Percentiles rank a stretch among this genome's conserved stretches.
Evolutionary conservation across 2,888 invertebrate genomes (phyloP).

Genomic region (Peribatodes rhomboidaria): DNA sequence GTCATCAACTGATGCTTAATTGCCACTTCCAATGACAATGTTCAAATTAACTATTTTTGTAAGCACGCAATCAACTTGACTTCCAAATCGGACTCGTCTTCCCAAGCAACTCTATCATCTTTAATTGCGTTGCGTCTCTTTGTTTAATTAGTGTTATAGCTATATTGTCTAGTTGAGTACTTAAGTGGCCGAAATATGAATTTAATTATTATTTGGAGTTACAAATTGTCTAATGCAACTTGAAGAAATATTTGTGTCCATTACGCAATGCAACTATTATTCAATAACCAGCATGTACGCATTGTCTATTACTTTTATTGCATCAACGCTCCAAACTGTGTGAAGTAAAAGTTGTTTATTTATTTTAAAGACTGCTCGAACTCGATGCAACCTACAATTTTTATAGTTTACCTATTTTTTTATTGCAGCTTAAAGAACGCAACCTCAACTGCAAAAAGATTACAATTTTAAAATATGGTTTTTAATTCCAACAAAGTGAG

Average conservation of each 20-base stretch:
- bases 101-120: conserved; percentile 19
- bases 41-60: conserved; percentile 61
- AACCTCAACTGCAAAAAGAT: conserved; percentile 31
- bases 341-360: conserved; percentile 30
- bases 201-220: not conserved
- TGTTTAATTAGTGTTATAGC: conserved; percentile 3
- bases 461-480: conserved; percentile 38
- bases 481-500: conserved; percentile 45
- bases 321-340: conserved; percentile 29
- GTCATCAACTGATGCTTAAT: conserved; percentile 50
- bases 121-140: conserved; percentile 25
- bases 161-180: not conserved
- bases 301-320: conserved; percentile 38
- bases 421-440: conserved; percentile 9
- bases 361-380: conserved; percentile 9
- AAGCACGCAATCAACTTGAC: conserved; percentile 42
- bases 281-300: conserved; percentile 31
- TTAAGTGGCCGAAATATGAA: not conserved
- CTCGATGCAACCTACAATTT: conserved; percentile 6
- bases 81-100: conserved; percentile 47
- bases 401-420: conserved; percentile 14
- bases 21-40: conserved; percentile 62
- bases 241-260: conserved; percentile 31
- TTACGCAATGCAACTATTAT: conserved; percentile 38
- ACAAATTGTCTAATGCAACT: conserved; percentile 24